Evolutionary conservation across 2,797 vertebrate species (phyloP).

Genomic region (Scomberomorus guttatus): DNA sequence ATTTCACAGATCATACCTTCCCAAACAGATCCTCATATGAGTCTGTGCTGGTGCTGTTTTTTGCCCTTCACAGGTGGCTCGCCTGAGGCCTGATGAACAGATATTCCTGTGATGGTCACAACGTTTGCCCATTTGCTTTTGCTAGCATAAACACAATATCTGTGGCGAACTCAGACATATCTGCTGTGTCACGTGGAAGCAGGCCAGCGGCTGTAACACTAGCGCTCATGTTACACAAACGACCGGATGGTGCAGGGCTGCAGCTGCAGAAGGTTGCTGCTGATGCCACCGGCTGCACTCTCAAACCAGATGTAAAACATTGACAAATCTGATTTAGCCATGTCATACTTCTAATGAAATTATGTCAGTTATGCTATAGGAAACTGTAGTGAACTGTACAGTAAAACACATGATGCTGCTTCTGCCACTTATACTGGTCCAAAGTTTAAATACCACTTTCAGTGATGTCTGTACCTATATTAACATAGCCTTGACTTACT

Average conservation of each 20-base stretch:
- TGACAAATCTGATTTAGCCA: slow-evolving; percentile 24
- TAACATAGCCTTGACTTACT: background rate
- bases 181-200: slow-evolving; percentile 36
- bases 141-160: slow-evolving; percentile 1
- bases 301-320: background rate
- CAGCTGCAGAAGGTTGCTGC: background rate
- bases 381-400: background rate
- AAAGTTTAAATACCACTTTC: background rate
- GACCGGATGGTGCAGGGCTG: slow-evolving; percentile 7
- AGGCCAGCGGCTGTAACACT: slow-evolving; percentile 17
- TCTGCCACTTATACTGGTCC: background rate
- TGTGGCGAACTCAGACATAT: slow-evolving; percentile 21
- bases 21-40: background rate
- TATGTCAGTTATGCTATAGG: background rate
- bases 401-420: background rate
- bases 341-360: slow-evolving; percentile 8
- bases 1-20: slow-evolving; percentile 12
- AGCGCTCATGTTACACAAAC: slow-evolving; percentile 30
- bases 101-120: slow-evolving; percentile 23
- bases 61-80: slow-evolving; percentile 7
- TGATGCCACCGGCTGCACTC: background rate
- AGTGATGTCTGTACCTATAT: background rate
- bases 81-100: slow-evolving; percentile 8
- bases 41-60: slow-evolving; percentile 5
- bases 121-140: background rate